Evolutionary conservation across 1,140 invertebrate species (phyloP).

Genomic region (Aphelinus atriplicis): DNA sequence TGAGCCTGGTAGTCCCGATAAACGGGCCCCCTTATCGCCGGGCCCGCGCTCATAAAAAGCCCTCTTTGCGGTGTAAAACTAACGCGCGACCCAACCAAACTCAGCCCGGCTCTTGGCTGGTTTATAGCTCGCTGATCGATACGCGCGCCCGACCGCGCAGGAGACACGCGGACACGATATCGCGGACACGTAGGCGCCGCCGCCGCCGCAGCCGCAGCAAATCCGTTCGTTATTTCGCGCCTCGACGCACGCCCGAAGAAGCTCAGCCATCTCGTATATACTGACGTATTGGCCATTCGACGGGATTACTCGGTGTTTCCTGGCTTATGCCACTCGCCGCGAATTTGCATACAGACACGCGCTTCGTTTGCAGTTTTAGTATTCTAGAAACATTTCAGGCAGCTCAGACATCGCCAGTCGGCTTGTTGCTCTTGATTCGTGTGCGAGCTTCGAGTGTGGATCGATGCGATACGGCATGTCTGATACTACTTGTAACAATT

Average conservation of each 20-base stretch:
- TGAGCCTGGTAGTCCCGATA: constrained; percentile 41
- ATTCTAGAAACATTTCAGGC: no score
- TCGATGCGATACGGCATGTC: no score
- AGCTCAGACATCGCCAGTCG: no score
- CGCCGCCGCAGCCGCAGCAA: background rate
- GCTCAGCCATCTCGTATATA: no score
- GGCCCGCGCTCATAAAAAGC: constrained; percentile 33
- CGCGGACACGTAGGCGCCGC: constrained; percentile 13
- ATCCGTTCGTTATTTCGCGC: constrained; percentile 15
- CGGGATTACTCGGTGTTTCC: no score
- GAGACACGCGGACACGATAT: background rate
- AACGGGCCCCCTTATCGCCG: constrained; percentile 35
- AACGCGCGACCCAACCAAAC: background rate
- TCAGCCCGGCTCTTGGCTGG: constrained; percentile 19
- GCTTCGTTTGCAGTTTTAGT: no score
- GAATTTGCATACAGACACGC: no score
- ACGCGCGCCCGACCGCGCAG: background rate
- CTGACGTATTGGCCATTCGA: no score
- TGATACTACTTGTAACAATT: no score
- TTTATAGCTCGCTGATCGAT: constrained; percentile 40
- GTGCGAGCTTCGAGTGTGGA: no score
- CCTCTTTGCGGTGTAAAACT: constrained; percentile 22
- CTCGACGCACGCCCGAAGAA: background rate
- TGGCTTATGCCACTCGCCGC: no score
- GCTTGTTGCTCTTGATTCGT: no score